Evolutionary conservation across 2,113 vertebrate species (phyloP).

Genomic region (Ondatra zibethicus): DNA sequence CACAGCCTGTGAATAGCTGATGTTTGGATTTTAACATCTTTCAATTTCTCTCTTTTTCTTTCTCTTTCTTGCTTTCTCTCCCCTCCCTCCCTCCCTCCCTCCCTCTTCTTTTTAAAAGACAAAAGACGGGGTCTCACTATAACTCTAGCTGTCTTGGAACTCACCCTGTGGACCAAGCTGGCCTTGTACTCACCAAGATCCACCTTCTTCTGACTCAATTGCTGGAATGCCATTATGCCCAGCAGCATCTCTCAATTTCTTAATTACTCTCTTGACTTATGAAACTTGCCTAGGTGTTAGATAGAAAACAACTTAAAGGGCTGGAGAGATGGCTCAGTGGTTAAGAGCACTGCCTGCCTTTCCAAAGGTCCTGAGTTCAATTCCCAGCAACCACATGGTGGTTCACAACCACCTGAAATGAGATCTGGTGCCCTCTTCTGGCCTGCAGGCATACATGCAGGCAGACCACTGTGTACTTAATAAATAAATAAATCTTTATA

Average conservation of each 20-base stretch:
- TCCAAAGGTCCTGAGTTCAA: too few species aligned
- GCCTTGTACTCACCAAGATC: not conserved
- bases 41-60: not conserved
- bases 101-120: too few species aligned
- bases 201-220: not conserved
- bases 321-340: too few species aligned
- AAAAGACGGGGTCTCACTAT: not conserved
- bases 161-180: not conserved
- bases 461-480: too few species aligned
- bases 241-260: conserved; percentile 20
- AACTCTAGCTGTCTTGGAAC: not conserved
- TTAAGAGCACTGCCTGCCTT: too few species aligned
- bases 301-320: conserved; percentile 3
- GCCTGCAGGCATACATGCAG: too few species aligned
- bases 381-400: too few species aligned
- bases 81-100: too few species aligned
- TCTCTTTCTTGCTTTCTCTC: rapidly evolving
- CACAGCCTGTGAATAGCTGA: not conserved
- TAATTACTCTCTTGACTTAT: conserved; percentile 8
- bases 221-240: not conserved
- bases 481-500: too few species aligned
- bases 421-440: too few species aligned
- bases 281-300: conserved; percentile 8
- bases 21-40: conserved; percentile 44
- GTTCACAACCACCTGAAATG: too few species aligned